phyloP scores from a whole-genome alignment of 2,113 vertebrate genomes.

The Scophthalmus maximus region DNA sequence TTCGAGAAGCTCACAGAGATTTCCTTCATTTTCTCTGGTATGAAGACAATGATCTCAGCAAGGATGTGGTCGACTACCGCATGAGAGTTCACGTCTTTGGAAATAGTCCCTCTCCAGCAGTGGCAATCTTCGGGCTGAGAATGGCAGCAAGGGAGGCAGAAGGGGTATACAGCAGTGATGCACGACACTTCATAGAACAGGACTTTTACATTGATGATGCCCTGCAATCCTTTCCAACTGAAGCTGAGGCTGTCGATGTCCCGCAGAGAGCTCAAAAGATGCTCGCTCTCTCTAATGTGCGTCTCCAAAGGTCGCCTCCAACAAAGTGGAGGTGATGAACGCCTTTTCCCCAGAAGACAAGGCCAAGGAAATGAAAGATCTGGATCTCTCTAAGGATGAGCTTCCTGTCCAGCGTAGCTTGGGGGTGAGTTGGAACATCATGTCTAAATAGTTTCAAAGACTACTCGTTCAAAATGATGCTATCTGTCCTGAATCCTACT shows the following conservation, averaged over 20 bases:
- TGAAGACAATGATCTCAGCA: not conserved
- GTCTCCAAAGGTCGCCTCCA: slow-evolving; percentile 23
- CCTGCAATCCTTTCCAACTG: not conserved
- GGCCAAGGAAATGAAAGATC: slow-evolving; percentile 6
- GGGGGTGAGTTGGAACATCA: not conserved
- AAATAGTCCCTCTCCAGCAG: not conserved
- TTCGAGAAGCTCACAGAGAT: not conserved
- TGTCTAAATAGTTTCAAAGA: too few species aligned
- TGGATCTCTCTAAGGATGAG: not conserved
- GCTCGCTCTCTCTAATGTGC: not conserved
- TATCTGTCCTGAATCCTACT: too few species aligned
- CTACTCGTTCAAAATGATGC: too few species aligned
- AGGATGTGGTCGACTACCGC: not conserved
- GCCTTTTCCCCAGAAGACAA: not conserved
- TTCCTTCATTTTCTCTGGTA: slow-evolving; percentile 10
- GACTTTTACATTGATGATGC: slow-evolving; percentile 25
- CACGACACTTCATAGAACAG: not conserved
- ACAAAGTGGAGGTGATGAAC: slow-evolving; percentile 1
- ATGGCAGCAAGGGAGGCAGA: not conserved
- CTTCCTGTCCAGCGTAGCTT: slow-evolving; percentile 12
- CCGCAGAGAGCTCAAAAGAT: slow-evolving; percentile 8
- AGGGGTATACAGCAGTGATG: too few species aligned
- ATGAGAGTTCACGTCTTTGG: not conserved
- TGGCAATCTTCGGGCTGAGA: not conserved
- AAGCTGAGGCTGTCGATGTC: slow-evolving; percentile 1